Conservation (phyloP, 2,113 vertebrate genomes). For the Pandion haliaetus region DNA sequence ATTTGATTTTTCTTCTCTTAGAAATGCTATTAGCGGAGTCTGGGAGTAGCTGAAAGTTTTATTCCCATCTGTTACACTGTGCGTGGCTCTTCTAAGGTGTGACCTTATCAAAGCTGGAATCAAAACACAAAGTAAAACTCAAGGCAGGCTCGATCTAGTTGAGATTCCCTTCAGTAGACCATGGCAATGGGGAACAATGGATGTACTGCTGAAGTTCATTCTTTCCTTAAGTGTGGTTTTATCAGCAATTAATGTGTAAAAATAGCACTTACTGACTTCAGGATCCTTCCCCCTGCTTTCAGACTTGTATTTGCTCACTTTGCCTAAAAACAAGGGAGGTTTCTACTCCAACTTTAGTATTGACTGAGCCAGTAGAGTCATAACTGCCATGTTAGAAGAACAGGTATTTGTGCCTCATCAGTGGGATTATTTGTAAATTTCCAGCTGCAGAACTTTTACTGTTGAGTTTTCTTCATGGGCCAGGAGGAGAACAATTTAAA, state of each 20-base stretch:
- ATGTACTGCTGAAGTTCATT: slow-evolving; percentile 30
- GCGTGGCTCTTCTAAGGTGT: slow-evolving; percentile 71
- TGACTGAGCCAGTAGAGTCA: neutral
- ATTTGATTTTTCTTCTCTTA: slow-evolving; percentile 37
- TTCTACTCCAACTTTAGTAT: neutral
- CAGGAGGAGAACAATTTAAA: neutral
- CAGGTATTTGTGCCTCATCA: neutral
- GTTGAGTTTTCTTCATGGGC: neutral
- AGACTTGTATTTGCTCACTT: neutral
- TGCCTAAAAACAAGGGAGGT: neutral
- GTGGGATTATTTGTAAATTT: neutral
- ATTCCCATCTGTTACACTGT: slow-evolving; percentile 67
- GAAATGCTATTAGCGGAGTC: slow-evolving; percentile 49
- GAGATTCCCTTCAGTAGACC: slow-evolving; percentile 67
- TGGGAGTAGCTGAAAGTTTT: slow-evolving; percentile 68
- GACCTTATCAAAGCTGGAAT: slow-evolving; percentile 78
- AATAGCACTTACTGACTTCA: neutral
- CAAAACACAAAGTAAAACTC: slow-evolving; percentile 70
- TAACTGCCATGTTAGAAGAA: neutral
- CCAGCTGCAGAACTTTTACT: neutral
- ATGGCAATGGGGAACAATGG: slow-evolving; percentile 60
- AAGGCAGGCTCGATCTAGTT: slow-evolving; percentile 73
- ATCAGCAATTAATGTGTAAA: neutral
- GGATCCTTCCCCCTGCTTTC: neutral
- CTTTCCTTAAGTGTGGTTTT: neutral